phyloP scores from a whole-genome alignment of 2,113 vertebrate genomes.

The Apteryx mantelli region DNA sequence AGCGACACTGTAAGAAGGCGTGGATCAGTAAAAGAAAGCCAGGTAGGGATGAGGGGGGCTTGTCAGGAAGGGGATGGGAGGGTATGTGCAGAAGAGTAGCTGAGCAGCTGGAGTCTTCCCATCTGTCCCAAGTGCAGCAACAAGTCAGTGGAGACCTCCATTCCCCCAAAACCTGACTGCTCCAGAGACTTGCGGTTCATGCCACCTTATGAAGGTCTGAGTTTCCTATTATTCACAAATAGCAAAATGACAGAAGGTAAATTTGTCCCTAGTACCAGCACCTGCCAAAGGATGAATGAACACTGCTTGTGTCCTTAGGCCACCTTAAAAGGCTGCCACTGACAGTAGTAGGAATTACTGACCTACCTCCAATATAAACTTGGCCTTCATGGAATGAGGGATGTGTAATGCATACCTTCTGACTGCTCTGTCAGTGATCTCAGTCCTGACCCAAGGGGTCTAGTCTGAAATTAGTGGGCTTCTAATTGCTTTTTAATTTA shows the following conservation, averaged over 20 bases:
- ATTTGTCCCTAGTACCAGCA: background rate
- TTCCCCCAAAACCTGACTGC: background rate
- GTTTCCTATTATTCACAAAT: background rate
- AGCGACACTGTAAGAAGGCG: background rate
- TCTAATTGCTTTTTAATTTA: constrained; percentile 76
- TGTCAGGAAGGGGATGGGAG: background rate
- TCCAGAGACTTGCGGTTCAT: rapidly evolving
- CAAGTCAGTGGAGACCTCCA: rapidly evolving
- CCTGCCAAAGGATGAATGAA: constrained; percentile 27
- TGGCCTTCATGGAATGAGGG: constrained; percentile 38
- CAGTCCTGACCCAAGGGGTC: constrained; percentile 59
- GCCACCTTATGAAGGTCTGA: background rate
- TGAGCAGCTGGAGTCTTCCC: background rate
- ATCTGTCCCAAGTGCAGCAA: rapidly evolving
- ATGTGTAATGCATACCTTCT: constrained; percentile 17
- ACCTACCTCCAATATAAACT: constrained; percentile 12
- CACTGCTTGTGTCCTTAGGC: background rate
- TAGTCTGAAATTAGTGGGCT: constrained; percentile 62
- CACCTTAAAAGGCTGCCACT: background rate
- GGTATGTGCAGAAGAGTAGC: background rate
- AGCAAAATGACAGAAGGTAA: background rate
- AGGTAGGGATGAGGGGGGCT: background rate
- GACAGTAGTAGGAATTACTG: constrained; percentile 32
- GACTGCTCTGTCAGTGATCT: constrained; percentile 31
- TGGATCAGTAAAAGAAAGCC: background rate